Evolutionary conservation across 2,888 invertebrate genomes (phyloP), one percentile per base, ranked within the genome.

Genomic region (Cryptocephalus moraei): DNA sequence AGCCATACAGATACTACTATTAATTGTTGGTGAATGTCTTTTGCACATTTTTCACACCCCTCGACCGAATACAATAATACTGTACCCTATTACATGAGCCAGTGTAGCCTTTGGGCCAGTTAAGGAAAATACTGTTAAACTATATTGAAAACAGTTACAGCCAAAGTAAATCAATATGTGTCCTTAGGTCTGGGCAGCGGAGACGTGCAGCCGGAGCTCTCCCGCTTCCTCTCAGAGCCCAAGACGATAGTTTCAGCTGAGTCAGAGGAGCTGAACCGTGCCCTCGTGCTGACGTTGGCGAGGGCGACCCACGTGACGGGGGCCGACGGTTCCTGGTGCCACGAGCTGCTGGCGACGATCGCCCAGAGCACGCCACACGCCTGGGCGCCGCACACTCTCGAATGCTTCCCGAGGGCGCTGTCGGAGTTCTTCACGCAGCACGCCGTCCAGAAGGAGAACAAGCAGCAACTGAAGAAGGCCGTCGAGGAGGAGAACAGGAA

Each of bases 401-500:
- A 88, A 54, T 92, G 92, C 64, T 95, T 96, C 66, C 96, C 96
- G 0, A 81, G 86, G 0, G 86, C 88, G 8, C 75, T 95, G 4
- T 84, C 86, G 43, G 93, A 93, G 61, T 95, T 94, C 66, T 95
- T 93, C 67, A 80, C 87, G 44, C 84, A 86, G 71, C 90, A 89
- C 64, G 84, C 82, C 50, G 83, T 86, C 1, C 82, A 86, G 0
- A 83, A 86, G 63, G 94, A 94, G 66, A 92, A 93, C 66, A 94
- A 94, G 63, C 88, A 88, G 62, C 81, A 89, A 53, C 73, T 95
- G 1, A 93, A 91, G 70, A 91, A 91, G 72, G 88, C 90, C 0
- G 92, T 94, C 0, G 93, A 94, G 61, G 92, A 94, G 63, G 96
- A 96, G 64, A 95, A 94, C 64, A 78, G 93, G 53, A 95, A 94